Percentiles rank a stretch among this genome's conserved stretches.
Conservation (phyloP, 2,797 vertebrate genomes). For the Coreius guichenoti region DNA sequence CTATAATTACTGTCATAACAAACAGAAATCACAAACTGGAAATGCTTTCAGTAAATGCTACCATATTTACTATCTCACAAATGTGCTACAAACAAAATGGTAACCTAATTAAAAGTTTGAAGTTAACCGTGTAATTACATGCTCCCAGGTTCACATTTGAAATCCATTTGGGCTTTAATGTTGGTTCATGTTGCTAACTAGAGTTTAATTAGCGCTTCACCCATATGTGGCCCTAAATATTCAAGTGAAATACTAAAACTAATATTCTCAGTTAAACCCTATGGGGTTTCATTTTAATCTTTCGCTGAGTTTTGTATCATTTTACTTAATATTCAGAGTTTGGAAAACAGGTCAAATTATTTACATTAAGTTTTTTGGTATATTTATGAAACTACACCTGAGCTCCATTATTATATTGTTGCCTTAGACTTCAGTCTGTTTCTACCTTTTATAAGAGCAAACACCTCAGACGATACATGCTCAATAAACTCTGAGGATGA, state of each 20-base stretch:
- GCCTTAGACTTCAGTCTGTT: slow-evolving; percentile 59
- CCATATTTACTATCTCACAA: slow-evolving; percentile 15
- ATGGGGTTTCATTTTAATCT: not conserved
- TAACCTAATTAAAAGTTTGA: slow-evolving; percentile 34
- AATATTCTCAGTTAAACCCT: not conserved
- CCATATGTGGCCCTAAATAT: slow-evolving; percentile 68
- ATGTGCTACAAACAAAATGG: slow-evolving; percentile 24
- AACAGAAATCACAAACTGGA: slow-evolving; percentile 23
- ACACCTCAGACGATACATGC: slow-evolving; percentile 72
- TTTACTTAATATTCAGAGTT: not conserved
- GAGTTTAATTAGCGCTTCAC: slow-evolving; percentile 58
- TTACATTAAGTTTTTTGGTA: not conserved
- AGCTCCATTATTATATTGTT: slow-evolving; percentile 11
- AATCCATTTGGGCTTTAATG: slow-evolving; percentile 58
- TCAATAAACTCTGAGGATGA: slow-evolving; percentile 75
- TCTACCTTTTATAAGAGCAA: slow-evolving; percentile 63
- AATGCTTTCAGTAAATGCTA: slow-evolving; percentile 34
- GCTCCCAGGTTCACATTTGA: slow-evolving; percentile 42
- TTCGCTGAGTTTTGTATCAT: not conserved
- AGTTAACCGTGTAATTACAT: slow-evolving; percentile 45
- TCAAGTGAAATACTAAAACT: slow-evolving; percentile 50
- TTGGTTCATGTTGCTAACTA: slow-evolving; percentile 69
- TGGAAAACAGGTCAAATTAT: not conserved
- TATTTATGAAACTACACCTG: not conserved
- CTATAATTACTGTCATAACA: not conserved